Conservation (phyloP, 1,140 invertebrate genomes). For the Brachionus asplanchnoidis region DNA sequence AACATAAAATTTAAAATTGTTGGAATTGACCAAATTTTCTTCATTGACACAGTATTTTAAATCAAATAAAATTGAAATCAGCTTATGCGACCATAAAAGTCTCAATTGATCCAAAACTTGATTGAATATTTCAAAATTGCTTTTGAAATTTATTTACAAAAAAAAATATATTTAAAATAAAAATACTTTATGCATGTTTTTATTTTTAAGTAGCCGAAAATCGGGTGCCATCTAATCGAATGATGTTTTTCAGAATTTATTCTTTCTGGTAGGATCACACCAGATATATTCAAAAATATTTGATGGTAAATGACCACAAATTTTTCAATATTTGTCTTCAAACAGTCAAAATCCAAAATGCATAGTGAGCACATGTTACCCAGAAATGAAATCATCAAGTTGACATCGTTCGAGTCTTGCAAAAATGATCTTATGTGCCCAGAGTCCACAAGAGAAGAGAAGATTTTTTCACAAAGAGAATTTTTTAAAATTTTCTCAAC, state of each 20-base stretch:
- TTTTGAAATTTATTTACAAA: not conserved
- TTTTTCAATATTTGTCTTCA: slow-evolving; percentile 25
- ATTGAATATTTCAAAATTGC: slow-evolving; percentile 23
- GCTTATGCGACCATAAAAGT: slow-evolving; percentile 28
- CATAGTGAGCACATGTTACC: slow-evolving; percentile 15
- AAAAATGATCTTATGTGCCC: not conserved
- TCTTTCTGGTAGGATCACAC: not conserved
- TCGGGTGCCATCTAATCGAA: slow-evolving; percentile 29
- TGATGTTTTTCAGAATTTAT: not conserved
- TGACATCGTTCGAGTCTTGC: not conserved
- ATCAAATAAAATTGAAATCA: slow-evolving; percentile 20
- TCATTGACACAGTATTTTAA: not conserved
- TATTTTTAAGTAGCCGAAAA: slow-evolving; percentile 9
- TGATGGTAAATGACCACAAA: slow-evolving; percentile 8
- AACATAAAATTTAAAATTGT: slow-evolving; percentile 14
- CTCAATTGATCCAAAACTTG: slow-evolving; percentile 17
- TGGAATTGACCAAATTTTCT: not conserved
- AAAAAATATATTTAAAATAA: not conserved
- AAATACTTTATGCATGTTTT: not conserved
- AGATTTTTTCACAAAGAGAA: not conserved
- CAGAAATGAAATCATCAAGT: slow-evolving; percentile 6
- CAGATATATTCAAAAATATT: not conserved
- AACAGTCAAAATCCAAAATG: not conserved
- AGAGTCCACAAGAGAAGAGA: not conserved
- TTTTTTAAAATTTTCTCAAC: not conserved